These are phyloP conservation scores for Phymastichus coffea DNA, from an alignment of 1,140 invertebrate genomes.

Conservation along the genomic window DNA sequence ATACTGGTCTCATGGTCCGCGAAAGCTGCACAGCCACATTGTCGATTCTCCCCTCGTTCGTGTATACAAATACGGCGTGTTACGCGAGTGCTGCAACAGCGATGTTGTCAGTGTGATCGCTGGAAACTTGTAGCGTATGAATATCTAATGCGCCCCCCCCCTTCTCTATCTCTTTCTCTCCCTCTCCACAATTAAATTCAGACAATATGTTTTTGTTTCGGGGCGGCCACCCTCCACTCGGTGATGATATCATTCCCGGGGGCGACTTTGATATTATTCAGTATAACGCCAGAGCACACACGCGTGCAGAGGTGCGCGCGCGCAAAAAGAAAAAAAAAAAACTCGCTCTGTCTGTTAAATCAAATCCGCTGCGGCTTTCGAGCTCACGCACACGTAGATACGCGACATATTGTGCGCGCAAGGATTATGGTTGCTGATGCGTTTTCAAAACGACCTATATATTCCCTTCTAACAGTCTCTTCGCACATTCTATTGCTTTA, in stretches of 20 bases:
- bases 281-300: not conserved
- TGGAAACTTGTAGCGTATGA: conserved; percentile 30
- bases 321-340: too few species aligned
- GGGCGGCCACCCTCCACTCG: conserved; percentile 12
- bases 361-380: too few species aligned
- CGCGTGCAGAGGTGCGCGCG: too few species aligned
- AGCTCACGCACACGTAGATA: too few species aligned
- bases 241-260: not conserved
- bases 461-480: too few species aligned
- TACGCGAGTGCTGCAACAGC: conserved; percentile 1
- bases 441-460: not conserved
- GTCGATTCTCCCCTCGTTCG: not conserved
- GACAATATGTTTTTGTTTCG: conserved; percentile 33
- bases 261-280: not conserved
- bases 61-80: not conserved
- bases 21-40: too few species aligned
- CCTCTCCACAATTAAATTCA: conserved; percentile 26
- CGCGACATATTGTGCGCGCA: not conserved
- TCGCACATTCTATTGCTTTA: too few species aligned
- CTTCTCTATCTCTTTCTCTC: too few species aligned
- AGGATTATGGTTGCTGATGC: not conserved
- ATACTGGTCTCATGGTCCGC: too few species aligned
- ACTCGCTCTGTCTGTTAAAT: conserved; percentile 19
- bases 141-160: conserved; percentile 30
- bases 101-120: conserved; percentile 20